Evolutionary conservation across 35 echinoderm and acorn worm genomes (phyloP), one percentile per base, ranked within the genome.

Genomic region (Strongylocentrotus purpuratus): DNA sequence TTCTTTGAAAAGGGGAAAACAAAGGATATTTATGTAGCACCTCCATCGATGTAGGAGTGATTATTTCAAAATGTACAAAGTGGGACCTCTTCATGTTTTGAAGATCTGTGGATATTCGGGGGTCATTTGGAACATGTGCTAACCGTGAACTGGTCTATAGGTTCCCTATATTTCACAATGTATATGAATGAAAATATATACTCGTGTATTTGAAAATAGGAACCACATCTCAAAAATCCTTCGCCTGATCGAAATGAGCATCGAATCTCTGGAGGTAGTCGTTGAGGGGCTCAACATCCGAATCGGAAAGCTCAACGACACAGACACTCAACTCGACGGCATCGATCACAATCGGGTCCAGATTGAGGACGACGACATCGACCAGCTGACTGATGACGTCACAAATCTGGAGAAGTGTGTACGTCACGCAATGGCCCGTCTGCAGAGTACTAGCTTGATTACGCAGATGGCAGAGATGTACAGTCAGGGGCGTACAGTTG

Each of bases 341-440:
- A 46, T 89, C 87, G 87, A 89, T 28, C 33, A 28, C 45, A 46
- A 33, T 89, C 87, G 87, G 87, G 33, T 89, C 33, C 87, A 46
- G n/a, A 89, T 89, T 20, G 20, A 89, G 33, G 31, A 89, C 15
- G 87, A 89, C 87, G 87, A 89, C 31, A 89, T 89, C 14, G 87
- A 89, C 15, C 33, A 45, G 14, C 32, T 89, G 87, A 89, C 33
- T 7, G 87, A 41, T 20, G 87, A 89, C 32, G 33, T 89, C 87
- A 46, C 32, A 46, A 33, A 13, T 4, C 33, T 89, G 9, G 17
- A 46, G 32, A 32, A 33, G 87, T 33, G 33, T 31, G 87, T 46
- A 31, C 45, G 33, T 22, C 87, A 31, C 14, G 87, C 87, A 9
- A 89, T 89, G 33, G 33, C 87, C 4, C 33, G 45, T 33, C 33